Conservation (phyloP, 1,140 invertebrate species). For the Globodera rostochiensis region DNA sequence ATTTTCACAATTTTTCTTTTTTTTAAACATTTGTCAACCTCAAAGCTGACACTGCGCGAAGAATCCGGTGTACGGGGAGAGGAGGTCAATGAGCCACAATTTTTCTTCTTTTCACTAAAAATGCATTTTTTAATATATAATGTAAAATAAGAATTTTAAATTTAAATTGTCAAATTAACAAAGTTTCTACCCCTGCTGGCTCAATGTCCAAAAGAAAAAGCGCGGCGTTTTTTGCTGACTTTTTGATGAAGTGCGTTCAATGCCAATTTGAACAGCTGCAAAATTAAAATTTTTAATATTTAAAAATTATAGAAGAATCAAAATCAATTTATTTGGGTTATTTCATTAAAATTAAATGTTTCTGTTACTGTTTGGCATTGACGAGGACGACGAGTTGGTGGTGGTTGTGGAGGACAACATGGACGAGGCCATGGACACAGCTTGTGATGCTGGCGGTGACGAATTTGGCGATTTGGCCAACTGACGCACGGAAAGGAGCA, state of each 20-base stretch:
- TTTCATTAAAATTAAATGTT: not conserved
- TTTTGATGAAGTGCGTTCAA: not conserved
- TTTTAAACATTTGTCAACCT: not conserved
- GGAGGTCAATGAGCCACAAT: not conserved
- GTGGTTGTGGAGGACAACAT: not conserved
- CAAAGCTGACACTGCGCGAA: conserved; percentile 24
- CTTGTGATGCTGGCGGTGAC: too few species aligned
- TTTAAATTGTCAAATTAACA: too few species aligned
- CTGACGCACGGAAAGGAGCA: not conserved
- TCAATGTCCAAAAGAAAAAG: conserved; percentile 27
- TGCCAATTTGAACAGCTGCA: not conserved
- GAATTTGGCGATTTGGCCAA: not conserved
- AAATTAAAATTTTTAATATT: not conserved
- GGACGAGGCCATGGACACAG: not conserved
- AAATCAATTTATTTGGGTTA: too few species aligned
- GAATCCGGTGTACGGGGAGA: conserved; percentile 6
- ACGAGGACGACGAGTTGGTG: not conserved
- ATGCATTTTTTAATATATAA: not conserved
- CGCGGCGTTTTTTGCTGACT: not conserved
- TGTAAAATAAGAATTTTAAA: too few species aligned
- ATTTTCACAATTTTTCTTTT: not conserved
- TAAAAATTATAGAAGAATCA: not conserved
- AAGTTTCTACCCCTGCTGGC: not conserved
- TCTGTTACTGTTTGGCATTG: not conserved
- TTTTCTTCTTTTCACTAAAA: conserved; percentile 7